phyloP scores from a whole-genome alignment of 1,140 invertebrate genomes.

The Magallana gigas region DNA sequence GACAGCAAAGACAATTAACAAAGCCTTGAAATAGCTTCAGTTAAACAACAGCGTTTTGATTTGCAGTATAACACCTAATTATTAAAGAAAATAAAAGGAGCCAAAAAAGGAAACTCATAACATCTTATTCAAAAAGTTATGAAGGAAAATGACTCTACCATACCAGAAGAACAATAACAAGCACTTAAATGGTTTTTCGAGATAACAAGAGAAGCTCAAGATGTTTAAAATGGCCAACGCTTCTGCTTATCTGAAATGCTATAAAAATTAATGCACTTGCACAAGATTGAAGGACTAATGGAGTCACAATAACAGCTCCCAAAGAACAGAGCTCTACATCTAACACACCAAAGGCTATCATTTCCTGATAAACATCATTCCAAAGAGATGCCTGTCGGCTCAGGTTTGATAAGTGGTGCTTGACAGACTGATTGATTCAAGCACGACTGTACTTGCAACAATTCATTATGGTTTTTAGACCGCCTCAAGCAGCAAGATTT shows the following conservation, averaged over 20 bases:
- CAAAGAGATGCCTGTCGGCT: background rate
- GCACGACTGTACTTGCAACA: background rate
- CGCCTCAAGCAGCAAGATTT: background rate
- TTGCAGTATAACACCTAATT: too few relatives aligned
- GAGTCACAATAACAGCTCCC: background rate
- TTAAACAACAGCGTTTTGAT: too few relatives aligned
- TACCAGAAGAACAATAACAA: background rate
- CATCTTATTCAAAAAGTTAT: background rate
- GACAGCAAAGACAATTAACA: too few relatives aligned
- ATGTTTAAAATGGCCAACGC: background rate
- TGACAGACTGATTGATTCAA: background rate
- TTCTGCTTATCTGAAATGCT: background rate
- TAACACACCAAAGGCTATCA: background rate
- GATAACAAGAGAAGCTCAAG: background rate
- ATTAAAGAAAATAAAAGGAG: too few relatives aligned
- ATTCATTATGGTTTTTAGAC: constrained; percentile 13
- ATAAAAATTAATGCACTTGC: constrained; percentile 8
- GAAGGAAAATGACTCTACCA: background rate
- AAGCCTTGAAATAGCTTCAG: too few relatives aligned
- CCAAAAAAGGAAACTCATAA: background rate
- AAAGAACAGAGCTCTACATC: background rate
- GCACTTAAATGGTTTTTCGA: background rate
- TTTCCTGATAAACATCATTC: constrained; percentile 17
- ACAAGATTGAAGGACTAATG: background rate
- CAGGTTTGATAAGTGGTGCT: constrained; percentile 15